Conservation (phyloP, 2,113 vertebrate genomes). For the Seriola quinqueradiata region DNA sequence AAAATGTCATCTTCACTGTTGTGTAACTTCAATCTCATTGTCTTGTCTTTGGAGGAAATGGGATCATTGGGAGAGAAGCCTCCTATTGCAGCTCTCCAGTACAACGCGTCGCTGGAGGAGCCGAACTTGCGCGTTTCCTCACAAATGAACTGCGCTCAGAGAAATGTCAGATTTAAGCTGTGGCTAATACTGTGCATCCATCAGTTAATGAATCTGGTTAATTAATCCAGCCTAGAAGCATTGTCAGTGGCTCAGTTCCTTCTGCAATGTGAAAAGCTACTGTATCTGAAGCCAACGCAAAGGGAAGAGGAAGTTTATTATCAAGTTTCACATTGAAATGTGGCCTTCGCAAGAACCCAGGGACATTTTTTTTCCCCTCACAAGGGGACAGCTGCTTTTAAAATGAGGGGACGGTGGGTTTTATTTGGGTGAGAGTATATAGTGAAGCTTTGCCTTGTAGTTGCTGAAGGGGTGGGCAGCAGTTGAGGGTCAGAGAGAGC, state of each 20-base stretch:
- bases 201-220: constrained; percentile 84
- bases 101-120: constrained; percentile 32
- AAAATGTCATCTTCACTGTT: constrained; percentile 66
- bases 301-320: constrained; percentile 58
- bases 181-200: constrained; percentile 73
- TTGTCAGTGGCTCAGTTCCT: constrained; percentile 61
- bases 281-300: constrained; percentile 46
- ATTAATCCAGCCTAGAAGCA: constrained; percentile 78
- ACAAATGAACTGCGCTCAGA: constrained; percentile 63
- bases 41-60: constrained; percentile 62
- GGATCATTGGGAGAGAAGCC: constrained; percentile 42
- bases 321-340: constrained; percentile 56
- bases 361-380: constrained; percentile 29
- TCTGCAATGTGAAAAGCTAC: constrained; percentile 41
- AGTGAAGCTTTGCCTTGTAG: constrained; percentile 37
- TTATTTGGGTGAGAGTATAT: constrained; percentile 45
- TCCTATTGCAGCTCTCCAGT: constrained; percentile 36
- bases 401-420: constrained; percentile 40
- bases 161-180: constrained; percentile 81
- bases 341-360: constrained; percentile 42
- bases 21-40: constrained; percentile 69
- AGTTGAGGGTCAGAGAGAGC: constrained; percentile 70
- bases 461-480: constrained; percentile 60
- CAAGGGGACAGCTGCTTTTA: constrained; percentile 25
- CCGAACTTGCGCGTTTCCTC: constrained; percentile 58